Percentiles rank a stretch among this genome's conserved stretches.
phyloP scores from a whole-genome alignment of 2,888 invertebrate genomes.

The Ophion obscuratus region DNA sequence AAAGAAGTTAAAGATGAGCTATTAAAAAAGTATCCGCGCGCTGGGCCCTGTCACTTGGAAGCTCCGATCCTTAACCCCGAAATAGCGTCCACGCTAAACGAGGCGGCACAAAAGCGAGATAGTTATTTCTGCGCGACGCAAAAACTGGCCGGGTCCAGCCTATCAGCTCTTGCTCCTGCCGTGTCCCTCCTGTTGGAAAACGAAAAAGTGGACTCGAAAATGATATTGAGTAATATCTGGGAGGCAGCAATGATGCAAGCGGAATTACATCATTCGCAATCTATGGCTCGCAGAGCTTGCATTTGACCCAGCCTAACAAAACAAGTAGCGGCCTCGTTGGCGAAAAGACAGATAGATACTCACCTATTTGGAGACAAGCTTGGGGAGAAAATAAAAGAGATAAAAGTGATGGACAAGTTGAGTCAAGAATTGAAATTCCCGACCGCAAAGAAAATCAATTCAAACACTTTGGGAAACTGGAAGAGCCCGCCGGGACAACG shows the following conservation, averaged over 20 bases:
- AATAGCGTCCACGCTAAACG: conserved; percentile 47
- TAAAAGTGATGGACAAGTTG: conserved; percentile 39
- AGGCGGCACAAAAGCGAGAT: conserved; percentile 60
- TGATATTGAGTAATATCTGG: conserved; percentile 49
- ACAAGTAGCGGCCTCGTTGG: conserved; percentile 14
- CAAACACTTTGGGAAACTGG: conserved; percentile 29
- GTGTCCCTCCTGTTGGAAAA: conserved; percentile 20
- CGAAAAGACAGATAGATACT: conserved; percentile 34
- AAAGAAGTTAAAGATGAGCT: conserved; percentile 61
- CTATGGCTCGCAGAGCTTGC: neutral
- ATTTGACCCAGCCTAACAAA: conserved; percentile 18
- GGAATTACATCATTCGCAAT: conserved; percentile 33
- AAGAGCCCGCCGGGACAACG: conserved; percentile 50
- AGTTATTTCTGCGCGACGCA: conserved; percentile 59
- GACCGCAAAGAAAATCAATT: conserved; percentile 22
- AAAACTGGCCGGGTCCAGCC: conserved; percentile 58
- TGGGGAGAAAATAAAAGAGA: conserved; percentile 39
- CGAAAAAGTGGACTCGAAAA: conserved; percentile 31
- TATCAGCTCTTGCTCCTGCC: conserved; percentile 52
- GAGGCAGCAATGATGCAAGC: conserved; percentile 13
- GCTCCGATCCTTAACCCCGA: conserved; percentile 64
- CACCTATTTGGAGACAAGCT: conserved; percentile 48
- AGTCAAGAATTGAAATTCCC: conserved; percentile 33
- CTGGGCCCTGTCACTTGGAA: conserved; percentile 58
- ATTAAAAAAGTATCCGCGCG: conserved; percentile 55